Evolutionary conservation across 1,140 invertebrate species (phyloP), one percentile per base, ranked within the genome.

Genomic region (Frieseomelitta varia): DNA sequence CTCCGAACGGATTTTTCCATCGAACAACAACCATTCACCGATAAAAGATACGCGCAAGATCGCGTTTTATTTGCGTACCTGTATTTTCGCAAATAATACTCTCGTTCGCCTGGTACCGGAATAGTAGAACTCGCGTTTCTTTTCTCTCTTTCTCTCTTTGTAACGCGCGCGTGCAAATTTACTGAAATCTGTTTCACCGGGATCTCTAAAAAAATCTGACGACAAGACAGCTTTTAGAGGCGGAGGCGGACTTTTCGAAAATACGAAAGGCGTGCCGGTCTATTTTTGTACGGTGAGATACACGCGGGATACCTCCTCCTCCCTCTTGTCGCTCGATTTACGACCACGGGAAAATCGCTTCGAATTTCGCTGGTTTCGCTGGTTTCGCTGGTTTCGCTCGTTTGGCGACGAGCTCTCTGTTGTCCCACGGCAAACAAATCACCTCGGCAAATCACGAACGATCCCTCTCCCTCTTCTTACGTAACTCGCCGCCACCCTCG

Each of bases 211-310:
- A 30, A 71, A 39, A 8, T 11, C 4, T 4, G 4, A 53, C 24
- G 19, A 12, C 34, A 8, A n/a, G 19, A 21, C n/a, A 19, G 27
- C n/a, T 73, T 80, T 80, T 51, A 63, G 4, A 10, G 11, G 15
- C 17, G 24, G 21, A 21, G 61, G 24, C 2, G 10, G 47, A 27
- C 21, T 65, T 55, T 73, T 21, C 39, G 53, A 65, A 78, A 68
- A 71, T 67, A 74, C 24, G 30, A 68, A 84, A 68, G 39, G 53
- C 6, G 4, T 53, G 11, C 78, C 39, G 56, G 63, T 83, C 14
- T 86, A 77, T 84, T 88, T 87, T 84, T 34, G 24, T 65, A 53
- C 56, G 39, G 27, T 21, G n/a, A 17, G 19, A 77, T 61, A 53
- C 53, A 0, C 2, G 17, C 53, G 1, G 47, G n/a, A 4, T 0